Conservation (phyloP, 2,797 vertebrate species). For the Cyprinella venusta region DNA sequence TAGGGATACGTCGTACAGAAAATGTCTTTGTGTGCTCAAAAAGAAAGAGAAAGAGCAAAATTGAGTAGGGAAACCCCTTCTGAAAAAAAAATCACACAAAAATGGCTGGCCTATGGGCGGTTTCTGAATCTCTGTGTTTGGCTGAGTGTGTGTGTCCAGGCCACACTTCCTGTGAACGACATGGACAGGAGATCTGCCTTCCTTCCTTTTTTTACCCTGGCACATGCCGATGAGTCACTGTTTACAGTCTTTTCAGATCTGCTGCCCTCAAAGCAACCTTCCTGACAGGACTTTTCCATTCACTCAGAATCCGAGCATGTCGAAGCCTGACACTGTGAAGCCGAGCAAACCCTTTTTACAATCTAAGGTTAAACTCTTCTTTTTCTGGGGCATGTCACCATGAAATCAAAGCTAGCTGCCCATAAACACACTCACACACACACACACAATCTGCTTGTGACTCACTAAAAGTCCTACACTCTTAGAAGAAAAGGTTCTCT, state of each 20-base stretch:
- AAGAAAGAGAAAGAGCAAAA: background rate
- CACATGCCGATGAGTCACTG: slow-evolving; percentile 76
- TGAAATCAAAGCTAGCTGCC: slow-evolving; percentile 35
- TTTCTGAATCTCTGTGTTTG: background rate
- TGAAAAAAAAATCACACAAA: background rate
- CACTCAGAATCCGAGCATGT: slow-evolving; percentile 68
- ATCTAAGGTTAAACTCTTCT: slow-evolving; percentile 16
- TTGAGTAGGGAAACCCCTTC: background rate
- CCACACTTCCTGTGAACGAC: slow-evolving; percentile 72
- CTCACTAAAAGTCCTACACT: slow-evolving; percentile 18
- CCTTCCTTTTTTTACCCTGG: slow-evolving; percentile 62
- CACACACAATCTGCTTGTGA: slow-evolving; percentile 17
- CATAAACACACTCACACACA: slow-evolving; percentile 4
- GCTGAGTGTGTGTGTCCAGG: slow-evolving; percentile 73
- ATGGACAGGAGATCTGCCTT: slow-evolving; percentile 69
- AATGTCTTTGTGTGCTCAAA: background rate
- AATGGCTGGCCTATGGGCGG: background rate
- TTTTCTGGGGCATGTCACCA: background rate
- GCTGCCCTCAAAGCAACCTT: slow-evolving; percentile 69
- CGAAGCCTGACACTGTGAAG: slow-evolving; percentile 62
- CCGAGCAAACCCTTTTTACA: slow-evolving; percentile 20
- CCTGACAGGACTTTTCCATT: slow-evolving; percentile 75
- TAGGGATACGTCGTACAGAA: background rate
- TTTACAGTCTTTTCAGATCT: slow-evolving; percentile 76
- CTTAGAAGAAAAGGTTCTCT: too few relatives aligned